Evolutionary conservation across 2,888 invertebrate species (phyloP).

Genomic region (Ethmia dodecea): DNA sequence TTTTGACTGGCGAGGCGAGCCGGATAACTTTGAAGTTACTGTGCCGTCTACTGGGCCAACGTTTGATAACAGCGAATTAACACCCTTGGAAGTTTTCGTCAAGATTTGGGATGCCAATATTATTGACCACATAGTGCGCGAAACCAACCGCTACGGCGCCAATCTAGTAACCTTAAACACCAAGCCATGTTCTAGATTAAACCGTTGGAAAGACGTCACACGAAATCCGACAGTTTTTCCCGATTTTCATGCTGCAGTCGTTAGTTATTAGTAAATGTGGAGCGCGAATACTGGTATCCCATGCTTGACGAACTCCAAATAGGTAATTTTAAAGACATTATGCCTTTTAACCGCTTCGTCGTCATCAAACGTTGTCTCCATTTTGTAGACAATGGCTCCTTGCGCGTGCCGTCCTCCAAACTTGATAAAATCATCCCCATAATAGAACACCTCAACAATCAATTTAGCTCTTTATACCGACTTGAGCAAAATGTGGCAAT

Average conservation of each 20-base stretch:
- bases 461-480: constrained; percentile 21
- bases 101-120: not conserved
- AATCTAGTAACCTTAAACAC: too few species aligned
- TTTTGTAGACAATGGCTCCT: not conserved
- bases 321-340: not conserved
- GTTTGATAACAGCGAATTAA: not conserved
- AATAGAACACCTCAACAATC: constrained; percentile 21
- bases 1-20: not conserved
- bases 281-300: not conserved
- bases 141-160: not conserved
- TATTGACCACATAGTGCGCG: not conserved
- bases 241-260: not conserved
- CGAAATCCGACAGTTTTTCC: not conserved
- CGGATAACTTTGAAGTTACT: too few species aligned
- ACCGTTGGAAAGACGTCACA: not conserved
- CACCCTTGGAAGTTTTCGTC: not conserved
- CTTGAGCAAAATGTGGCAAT: constrained; percentile 12
- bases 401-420: not conserved
- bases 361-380: not conserved
- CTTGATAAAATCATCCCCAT: constrained; percentile 18
- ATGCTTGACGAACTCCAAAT: not conserved
- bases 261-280: not conserved
- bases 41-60: too few species aligned
- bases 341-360: not conserved
- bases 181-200: too few species aligned